Conservation (phyloP, 2,797 vertebrate species). For the Sebastes hopkinsi region DNA sequence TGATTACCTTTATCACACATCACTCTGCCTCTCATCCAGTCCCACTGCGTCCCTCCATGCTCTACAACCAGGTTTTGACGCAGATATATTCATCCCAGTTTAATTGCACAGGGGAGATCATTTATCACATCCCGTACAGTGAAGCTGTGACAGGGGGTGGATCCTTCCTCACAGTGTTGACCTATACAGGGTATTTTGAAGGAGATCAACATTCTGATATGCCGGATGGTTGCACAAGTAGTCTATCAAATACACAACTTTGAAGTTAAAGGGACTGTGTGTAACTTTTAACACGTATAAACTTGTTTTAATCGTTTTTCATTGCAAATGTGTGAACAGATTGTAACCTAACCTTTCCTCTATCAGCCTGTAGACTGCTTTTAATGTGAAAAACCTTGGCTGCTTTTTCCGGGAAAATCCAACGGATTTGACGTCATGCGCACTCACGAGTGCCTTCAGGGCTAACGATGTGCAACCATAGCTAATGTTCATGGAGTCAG, state of each 20-base stretch:
- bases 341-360: no score
- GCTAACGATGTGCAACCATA: no score
- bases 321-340: no score
- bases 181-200: neutral
- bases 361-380: no score
- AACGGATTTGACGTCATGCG: no score
- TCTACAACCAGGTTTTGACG: neutral
- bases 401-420: no score
- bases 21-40: neutral
- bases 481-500: no score
- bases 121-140: slow-evolving; percentile 3
- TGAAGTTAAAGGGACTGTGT: neutral
- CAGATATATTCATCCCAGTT: slow-evolving; percentile 15
- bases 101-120: slow-evolving; percentile 13
- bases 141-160: slow-evolving; percentile 8
- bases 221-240: neutral
- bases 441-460: no score
- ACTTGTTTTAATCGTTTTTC: no score
- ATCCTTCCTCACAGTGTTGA: slow-evolving; percentile 2
- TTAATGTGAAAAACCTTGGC: no score
- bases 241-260: neutral
- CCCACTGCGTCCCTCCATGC: neutral
- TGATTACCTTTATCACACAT: slow-evolving; percentile 37
- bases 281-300: no score
- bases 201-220: neutral